phyloP scores from a whole-genome alignment of 2,797 vertebrate genomes.

The Lithobates pipiens region DNA sequence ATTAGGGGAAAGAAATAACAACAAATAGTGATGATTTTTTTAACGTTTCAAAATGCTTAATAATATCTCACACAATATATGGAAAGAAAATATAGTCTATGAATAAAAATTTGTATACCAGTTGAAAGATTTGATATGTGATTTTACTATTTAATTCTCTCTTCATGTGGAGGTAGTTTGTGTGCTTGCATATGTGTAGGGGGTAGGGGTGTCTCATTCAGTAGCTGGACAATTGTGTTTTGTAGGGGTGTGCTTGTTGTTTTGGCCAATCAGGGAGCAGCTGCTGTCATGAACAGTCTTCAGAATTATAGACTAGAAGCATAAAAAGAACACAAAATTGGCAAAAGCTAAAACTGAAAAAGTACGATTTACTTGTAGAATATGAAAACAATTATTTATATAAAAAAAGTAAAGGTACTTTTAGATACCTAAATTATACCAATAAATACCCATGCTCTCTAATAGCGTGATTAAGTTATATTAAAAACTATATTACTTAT shows the following conservation, averaged over 20 bases:
- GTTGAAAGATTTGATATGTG: not conserved
- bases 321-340: not conserved
- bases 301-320: not conserved
- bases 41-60: not conserved
- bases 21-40: not conserved
- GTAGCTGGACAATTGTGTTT: not conserved
- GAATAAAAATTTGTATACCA: not conserved
- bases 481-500: not conserved
- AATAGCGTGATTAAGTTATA: not conserved
- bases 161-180: not conserved
- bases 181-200: not conserved
- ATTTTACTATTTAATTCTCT: not conserved
- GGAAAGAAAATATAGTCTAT: not conserved
- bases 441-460: not conserved
- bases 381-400: not conserved
- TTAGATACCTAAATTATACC: not conserved
- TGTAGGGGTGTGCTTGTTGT: not conserved
- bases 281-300: not conserved
- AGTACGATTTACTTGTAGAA: not conserved
- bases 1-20: conserved; percentile 39
- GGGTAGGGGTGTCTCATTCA: not conserved
- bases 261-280: not conserved
- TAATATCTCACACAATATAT: not conserved
- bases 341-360: not conserved
- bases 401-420: not conserved